These are phyloP conservation scores for Rhodeus uyekii DNA, from an alignment of 2,797 vertebrate species.

Conservation along the genomic window DNA sequence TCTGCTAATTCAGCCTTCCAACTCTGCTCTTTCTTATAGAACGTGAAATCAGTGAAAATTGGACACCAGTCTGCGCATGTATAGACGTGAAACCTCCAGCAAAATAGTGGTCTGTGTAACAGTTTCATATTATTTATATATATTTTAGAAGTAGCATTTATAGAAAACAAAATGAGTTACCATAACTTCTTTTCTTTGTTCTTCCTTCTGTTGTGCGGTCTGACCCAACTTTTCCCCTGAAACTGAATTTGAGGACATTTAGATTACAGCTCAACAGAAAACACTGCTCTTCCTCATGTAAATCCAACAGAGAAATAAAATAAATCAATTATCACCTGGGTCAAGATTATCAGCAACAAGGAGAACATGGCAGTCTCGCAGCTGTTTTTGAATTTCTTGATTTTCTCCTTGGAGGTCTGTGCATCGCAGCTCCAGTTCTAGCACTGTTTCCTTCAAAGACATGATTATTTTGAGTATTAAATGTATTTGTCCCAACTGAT, in stretches of 20 bases:
- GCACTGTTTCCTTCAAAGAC: slow-evolving; percentile 39
- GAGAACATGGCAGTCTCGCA: slow-evolving; percentile 70
- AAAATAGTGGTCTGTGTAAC: too few relatives aligned
- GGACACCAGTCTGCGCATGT: too few relatives aligned
- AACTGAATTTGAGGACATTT: slow-evolving; percentile 62
- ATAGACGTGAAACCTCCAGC: too few relatives aligned
- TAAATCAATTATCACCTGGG: slow-evolving; percentile 64
- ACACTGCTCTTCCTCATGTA: neutral
- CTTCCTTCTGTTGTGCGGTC: slow-evolving; percentile 63
- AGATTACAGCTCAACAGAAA: neutral
- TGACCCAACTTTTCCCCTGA: slow-evolving; percentile 70
- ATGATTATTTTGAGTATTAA: neutral
- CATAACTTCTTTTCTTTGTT: slow-evolving; percentile 71
- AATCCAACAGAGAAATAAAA: neutral
- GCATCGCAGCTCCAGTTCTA: slow-evolving; percentile 56
- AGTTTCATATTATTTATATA: too few relatives aligned
- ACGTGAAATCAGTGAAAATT: too few relatives aligned
- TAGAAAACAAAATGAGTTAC: slow-evolving; percentile 59
- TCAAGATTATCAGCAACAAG: slow-evolving; percentile 73
- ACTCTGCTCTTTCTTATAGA: too few relatives aligned
- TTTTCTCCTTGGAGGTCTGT: slow-evolving; percentile 71
- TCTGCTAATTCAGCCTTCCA: too few relatives aligned
- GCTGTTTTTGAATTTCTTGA: slow-evolving; percentile 66
- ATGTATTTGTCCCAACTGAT: neutral
- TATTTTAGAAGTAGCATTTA: too few relatives aligned